A percentile compares a stretch with the other conserved stretches of the same genome.
Evolutionary conservation across 2,888 invertebrate genomes (phyloP).

Genomic region (Luffia ferchaultella): DNA sequence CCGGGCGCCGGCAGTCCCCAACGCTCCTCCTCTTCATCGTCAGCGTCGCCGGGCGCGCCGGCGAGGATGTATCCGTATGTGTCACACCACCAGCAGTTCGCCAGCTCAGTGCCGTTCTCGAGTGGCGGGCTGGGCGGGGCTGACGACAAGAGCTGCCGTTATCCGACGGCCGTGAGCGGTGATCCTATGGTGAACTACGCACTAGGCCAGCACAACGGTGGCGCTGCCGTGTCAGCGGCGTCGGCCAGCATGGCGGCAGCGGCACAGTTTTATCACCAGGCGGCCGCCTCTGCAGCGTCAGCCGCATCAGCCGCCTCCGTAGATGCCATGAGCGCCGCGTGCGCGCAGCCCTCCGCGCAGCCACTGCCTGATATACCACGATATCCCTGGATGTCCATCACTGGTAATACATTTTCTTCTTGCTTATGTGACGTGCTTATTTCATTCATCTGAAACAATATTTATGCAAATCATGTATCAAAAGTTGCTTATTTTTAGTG

Average conservation of each 20-base stretch:
- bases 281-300: constrained; percentile 76
- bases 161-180: constrained; percentile 70
- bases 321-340: constrained; percentile 83
- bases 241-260: constrained; percentile 73
- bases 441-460: not conserved
- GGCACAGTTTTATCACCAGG: constrained; percentile 92
- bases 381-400: constrained; percentile 97
- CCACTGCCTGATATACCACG: constrained; percentile 92
- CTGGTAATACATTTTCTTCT: constrained; percentile 74
- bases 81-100: constrained; percentile 80
- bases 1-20: constrained; percentile 70
- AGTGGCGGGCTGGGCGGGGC: constrained; percentile 74
- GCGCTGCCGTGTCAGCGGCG: constrained; percentile 73
- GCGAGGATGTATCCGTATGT: constrained; percentile 95
- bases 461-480: no score
- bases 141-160: constrained; percentile 82
- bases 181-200: constrained; percentile 86
- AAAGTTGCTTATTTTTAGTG: no score
- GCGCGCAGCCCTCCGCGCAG: constrained; percentile 83
- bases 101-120: constrained; percentile 72
- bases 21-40: constrained; percentile 69
- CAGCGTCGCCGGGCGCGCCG: constrained; percentile 76
- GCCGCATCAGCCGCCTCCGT: constrained; percentile 79
- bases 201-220: constrained; percentile 78
- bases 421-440: not conserved